Evolutionary conservation across 1,140 invertebrate genomes (phyloP).

Genomic region (Temnothorax curvispinosus): DNA sequence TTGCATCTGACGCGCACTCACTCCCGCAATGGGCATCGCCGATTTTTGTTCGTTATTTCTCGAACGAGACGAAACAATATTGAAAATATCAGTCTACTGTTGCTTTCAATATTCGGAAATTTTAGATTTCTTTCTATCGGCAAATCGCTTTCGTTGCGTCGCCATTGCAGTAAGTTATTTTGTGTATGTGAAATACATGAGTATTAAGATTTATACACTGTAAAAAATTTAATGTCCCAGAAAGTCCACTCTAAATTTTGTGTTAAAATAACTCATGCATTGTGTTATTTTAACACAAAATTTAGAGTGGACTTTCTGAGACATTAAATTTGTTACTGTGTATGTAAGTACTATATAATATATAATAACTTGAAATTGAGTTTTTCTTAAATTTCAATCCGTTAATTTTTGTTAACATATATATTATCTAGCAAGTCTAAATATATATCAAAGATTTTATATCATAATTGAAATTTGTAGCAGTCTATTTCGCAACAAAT

Average conservation of each 20-base stretch:
- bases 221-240: no score
- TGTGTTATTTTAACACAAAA: no score
- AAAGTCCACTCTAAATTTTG: no score
- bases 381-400: background rate
- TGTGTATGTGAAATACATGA: background rate
- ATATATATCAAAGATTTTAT: no score
- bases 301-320: no score
- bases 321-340: no score
- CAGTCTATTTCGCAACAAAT: background rate
- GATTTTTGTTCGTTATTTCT: conserved; percentile 6
- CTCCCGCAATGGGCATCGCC: background rate
- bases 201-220: no score
- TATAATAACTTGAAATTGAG: background rate
- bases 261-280: no score
- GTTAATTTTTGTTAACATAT: no score
- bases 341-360: background rate
- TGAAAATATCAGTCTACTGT: background rate
- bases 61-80: background rate
- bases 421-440: background rate
- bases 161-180: background rate
- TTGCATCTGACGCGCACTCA: conserved; percentile 9
- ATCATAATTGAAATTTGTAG: background rate
- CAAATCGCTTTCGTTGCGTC: background rate
- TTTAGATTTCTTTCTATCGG: background rate
- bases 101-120: background rate